Evolutionary conservation across 1,140 invertebrate genomes (phyloP).

Genomic region (Pectinophora gossypiella): DNA sequence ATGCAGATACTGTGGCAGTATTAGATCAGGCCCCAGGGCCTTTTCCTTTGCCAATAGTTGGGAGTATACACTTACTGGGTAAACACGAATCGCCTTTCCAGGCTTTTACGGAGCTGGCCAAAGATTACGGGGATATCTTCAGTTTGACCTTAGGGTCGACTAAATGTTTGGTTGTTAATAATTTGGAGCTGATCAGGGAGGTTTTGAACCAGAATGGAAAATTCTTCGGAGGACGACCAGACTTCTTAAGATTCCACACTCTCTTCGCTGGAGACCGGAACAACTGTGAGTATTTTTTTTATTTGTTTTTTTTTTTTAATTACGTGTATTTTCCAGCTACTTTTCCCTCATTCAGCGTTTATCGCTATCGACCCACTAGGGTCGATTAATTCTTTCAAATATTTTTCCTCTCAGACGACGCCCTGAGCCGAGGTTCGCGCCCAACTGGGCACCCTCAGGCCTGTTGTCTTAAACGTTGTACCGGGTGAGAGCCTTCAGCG

Average conservation of each 20-base stretch:
- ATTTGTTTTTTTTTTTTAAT: neutral
- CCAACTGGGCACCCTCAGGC: too few species aligned
- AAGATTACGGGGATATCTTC: slow-evolving; percentile 86
- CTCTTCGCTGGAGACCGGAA: slow-evolving; percentile 63
- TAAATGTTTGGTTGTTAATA: slow-evolving; percentile 86
- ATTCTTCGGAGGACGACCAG: slow-evolving; percentile 87
- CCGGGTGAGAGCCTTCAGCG: too few species aligned
- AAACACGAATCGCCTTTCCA: slow-evolving; percentile 82
- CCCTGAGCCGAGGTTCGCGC: too few species aligned
- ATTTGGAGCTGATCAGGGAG: slow-evolving; percentile 83
- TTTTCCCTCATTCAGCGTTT: too few species aligned
- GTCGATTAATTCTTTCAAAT: too few species aligned
- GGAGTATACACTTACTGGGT: slow-evolving; percentile 82
- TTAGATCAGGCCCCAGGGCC: slow-evolving; percentile 77
- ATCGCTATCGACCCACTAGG: too few species aligned
- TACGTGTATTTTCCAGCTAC: neutral
- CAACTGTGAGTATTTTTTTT: slow-evolving; percentile 53
- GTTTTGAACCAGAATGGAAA: slow-evolving; percentile 88
- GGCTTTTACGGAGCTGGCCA: slow-evolving; percentile 81
- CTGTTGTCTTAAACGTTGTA: too few species aligned
- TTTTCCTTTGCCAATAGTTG: slow-evolving; percentile 81
- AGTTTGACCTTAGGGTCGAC: slow-evolving; percentile 82
- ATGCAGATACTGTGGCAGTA: slow-evolving; percentile 19
- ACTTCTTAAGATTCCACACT: slow-evolving; percentile 80
- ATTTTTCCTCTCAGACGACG: too few species aligned